Percentiles rank a stretch among this genome's conserved stretches.
Conservation (phyloP, 2,797 vertebrate species). For the Gambusia yucatana region DNA sequence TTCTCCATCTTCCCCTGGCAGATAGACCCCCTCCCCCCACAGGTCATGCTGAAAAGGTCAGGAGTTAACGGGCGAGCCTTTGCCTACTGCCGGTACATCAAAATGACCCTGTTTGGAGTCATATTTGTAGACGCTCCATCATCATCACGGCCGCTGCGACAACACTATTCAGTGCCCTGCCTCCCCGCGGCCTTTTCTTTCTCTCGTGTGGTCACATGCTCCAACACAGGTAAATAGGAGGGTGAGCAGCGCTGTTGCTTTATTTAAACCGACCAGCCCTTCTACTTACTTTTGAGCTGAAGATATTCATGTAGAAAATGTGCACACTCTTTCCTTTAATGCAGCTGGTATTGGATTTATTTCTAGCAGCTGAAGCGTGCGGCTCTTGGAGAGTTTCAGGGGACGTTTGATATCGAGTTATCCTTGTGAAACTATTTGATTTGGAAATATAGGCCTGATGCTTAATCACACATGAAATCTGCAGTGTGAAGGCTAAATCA, state of each 20-base stretch:
- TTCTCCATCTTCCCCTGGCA: conserved; percentile 66
- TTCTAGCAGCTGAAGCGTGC: conserved; percentile 70
- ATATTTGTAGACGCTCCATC: conserved; percentile 86
- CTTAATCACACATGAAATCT: conserved; percentile 65
- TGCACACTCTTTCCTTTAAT: conserved; percentile 43
- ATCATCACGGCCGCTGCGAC: conserved; percentile 77
- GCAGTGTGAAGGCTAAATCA: conserved; percentile 52
- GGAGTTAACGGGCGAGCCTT: conserved; percentile 81
- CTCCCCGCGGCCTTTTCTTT: conserved; percentile 75
- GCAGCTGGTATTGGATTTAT: conserved; percentile 66
- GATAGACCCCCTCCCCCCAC: conserved; percentile 74
- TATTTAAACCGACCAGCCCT: conserved; percentile 73
- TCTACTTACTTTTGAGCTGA: conserved; percentile 58
- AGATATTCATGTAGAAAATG: conserved; percentile 37
- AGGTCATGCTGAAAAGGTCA: conserved; percentile 82
- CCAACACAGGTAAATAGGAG: conserved; percentile 65
- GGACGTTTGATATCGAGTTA: conserved; percentile 74
- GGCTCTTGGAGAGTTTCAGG: conserved; percentile 66
- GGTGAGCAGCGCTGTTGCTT: conserved; percentile 69
- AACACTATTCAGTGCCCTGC: conserved; percentile 75
- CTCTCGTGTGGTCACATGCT: conserved; percentile 67
- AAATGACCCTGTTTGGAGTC: conserved; percentile 85
- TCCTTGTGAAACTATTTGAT: conserved; percentile 70
- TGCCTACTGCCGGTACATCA: conserved; percentile 78
- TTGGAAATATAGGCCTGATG: conserved; percentile 65